Conservation (phyloP, 2,113 vertebrate species). For the Tragelaphus strepsiceros region DNA sequence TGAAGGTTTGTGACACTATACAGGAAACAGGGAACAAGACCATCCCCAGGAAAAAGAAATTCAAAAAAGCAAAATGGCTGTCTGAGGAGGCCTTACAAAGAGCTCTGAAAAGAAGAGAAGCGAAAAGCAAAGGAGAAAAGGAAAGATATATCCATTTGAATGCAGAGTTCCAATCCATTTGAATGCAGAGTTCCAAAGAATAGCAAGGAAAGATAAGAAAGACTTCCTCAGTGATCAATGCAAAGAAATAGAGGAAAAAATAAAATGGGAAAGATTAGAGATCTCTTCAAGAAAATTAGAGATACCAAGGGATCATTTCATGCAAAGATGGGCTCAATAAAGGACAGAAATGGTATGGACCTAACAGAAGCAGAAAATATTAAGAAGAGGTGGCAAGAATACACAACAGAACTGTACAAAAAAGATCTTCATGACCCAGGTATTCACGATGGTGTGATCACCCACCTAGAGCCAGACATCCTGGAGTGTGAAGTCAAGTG, state of each 20-base stretch:
- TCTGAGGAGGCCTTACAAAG: not conserved
- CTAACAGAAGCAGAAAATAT: not conserved
- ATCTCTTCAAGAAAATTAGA: not conserved
- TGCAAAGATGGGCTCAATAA: not conserved
- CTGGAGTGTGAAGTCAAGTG: not conserved
- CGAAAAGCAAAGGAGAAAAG: not conserved
- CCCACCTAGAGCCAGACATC: not conserved
- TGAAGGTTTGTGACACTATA: fast-evolving
- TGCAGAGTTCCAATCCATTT: too few species aligned
- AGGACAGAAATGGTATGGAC: not conserved
- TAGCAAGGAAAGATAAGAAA: not conserved
- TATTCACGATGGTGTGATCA: not conserved
- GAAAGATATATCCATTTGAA: too few species aligned
- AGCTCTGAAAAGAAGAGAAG: not conserved
- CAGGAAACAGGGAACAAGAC: not conserved
- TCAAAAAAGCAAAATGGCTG: not conserved
- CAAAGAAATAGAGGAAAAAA: not conserved
- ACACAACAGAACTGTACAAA: not conserved
- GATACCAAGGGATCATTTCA: not conserved
- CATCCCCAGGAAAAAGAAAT: not conserved
- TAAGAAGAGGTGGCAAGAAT: not conserved
- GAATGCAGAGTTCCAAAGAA: not conserved
- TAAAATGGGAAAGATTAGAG: not conserved
- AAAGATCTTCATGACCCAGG: fast-evolving
- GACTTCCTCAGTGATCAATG: not conserved